Conservation (phyloP, 2,888 invertebrate species). For the Blera fallax region DNA sequence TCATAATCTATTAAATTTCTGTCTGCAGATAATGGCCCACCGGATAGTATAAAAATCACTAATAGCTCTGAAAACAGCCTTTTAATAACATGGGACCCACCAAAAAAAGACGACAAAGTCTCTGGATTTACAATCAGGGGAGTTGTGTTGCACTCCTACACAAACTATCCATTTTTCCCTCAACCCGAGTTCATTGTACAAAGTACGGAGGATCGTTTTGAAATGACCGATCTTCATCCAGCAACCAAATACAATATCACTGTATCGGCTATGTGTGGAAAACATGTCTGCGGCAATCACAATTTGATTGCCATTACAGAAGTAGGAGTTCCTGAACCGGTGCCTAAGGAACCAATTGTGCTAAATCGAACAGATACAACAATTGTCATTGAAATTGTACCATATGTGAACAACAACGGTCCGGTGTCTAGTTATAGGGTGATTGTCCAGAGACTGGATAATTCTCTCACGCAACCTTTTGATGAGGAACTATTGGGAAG, state of each 20-base stretch:
- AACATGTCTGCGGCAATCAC: conserved; percentile 84
- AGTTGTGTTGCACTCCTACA: conserved; percentile 84
- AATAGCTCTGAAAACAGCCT: conserved; percentile 86
- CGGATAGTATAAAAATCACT: conserved; percentile 84
- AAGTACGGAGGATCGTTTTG: conserved; percentile 84
- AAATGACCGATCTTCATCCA: conserved; percentile 86
- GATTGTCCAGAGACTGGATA: conserved; percentile 86
- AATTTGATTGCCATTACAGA: conserved; percentile 86
- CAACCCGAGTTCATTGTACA: conserved; percentile 84
- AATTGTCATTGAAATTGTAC: conserved; percentile 86
- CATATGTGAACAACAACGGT: conserved; percentile 89
- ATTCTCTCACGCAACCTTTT: conserved; percentile 86
- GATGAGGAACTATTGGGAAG: conserved; percentile 85
- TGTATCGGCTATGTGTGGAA: conserved; percentile 85
- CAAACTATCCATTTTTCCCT: conserved; percentile 82
- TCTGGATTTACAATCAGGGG: conserved; percentile 84
- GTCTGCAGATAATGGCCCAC: conserved; percentile 86
- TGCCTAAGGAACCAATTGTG: conserved; percentile 87
- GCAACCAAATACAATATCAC: conserved; percentile 90
- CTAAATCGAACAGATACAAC: conserved; percentile 84
- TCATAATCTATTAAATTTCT: background rate
- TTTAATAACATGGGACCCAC: conserved; percentile 84
- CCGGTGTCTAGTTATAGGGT: conserved; percentile 89
- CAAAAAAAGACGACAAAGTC: conserved; percentile 83
- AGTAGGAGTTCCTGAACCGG: conserved; percentile 88